phyloP scores from a whole-genome alignment of 30 jellyfish, hydroid and myxozoan species.

The Pelagia noctiluca region DNA sequence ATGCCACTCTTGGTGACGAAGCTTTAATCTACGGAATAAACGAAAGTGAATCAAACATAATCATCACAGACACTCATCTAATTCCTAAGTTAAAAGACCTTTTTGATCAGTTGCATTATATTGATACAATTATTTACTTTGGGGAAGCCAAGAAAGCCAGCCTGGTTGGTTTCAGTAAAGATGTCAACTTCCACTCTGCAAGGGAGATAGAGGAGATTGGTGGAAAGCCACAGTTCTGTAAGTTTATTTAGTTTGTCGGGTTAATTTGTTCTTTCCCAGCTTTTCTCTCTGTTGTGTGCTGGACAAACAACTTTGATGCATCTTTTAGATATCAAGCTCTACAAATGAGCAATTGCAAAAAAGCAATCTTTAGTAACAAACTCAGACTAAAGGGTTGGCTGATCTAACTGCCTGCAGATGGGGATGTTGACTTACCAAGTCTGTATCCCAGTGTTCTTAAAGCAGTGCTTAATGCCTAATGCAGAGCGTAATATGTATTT shows the following conservation, averaged over 20 bases:
- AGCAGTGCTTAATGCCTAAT: background rate
- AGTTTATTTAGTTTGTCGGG: slow-evolving; percentile 1
- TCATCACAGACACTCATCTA: slow-evolving; percentile 80
- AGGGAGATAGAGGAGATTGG: slow-evolving; percentile 83
- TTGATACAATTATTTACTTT: slow-evolving; percentile 77
- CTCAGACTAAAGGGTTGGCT: too few relatives aligned
- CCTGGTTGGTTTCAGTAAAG: slow-evolving; percentile 77
- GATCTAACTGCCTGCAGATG: too few relatives aligned
- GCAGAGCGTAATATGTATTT: too few relatives aligned
- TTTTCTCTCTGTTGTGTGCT: too few relatives aligned
- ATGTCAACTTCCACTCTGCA: slow-evolving; percentile 67
- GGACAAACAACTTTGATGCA: too few relatives aligned
- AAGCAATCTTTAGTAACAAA: too few relatives aligned
- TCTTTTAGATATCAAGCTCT: too few relatives aligned
- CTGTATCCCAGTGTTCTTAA: too few relatives aligned
- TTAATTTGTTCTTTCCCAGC: too few relatives aligned
- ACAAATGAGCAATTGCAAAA: too few relatives aligned
- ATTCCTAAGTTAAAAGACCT: slow-evolving; percentile 82
- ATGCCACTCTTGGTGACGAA: slow-evolving; percentile 97
- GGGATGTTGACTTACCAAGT: too few relatives aligned
- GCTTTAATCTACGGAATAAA: slow-evolving; percentile 92
- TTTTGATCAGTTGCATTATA: slow-evolving; percentile 68
- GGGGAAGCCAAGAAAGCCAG: slow-evolving; percentile 87
- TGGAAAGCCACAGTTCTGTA: slow-evolving; percentile 68
- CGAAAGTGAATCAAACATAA: slow-evolving; percentile 79